Percentiles rank a stretch among this genome's conserved stretches.
These are phyloP conservation scores for Phorcus lineatus DNA, from an alignment of 2,888 invertebrate species.

Conservation along the genomic window DNA sequence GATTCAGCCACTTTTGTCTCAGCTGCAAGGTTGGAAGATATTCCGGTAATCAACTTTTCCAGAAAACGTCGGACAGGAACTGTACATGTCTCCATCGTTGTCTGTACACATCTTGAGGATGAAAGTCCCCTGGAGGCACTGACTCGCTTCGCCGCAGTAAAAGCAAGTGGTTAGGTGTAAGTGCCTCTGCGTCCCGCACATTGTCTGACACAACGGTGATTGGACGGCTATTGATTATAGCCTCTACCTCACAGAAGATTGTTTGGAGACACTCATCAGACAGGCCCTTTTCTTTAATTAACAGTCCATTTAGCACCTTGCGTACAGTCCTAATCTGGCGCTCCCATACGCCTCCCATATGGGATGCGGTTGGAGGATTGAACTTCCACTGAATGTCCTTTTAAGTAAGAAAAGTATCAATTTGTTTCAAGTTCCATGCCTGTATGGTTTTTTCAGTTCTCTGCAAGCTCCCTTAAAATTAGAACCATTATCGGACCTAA, in stretches of 20 bases:
- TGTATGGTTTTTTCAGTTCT: slow-evolving; percentile 25
- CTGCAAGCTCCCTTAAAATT: slow-evolving; percentile 33
- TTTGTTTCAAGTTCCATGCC: slow-evolving; percentile 18
- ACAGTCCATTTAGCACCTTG: slow-evolving; percentile 28
- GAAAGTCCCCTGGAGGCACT: slow-evolving; percentile 32
- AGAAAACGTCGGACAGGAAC: no score
- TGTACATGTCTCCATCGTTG: no score
- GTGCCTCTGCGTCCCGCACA: not conserved
- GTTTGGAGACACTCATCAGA: slow-evolving; percentile 38
- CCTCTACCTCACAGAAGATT: slow-evolving; percentile 37
- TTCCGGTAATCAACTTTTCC: no score
- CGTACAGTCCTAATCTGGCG: slow-evolving; percentile 43
- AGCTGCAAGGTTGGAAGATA: no score
- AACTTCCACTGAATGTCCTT: slow-evolving; percentile 32
- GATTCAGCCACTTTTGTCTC: no score
- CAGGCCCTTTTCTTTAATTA: slow-evolving; percentile 2
- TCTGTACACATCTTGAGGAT: no score
- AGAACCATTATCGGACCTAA: slow-evolving; percentile 33
- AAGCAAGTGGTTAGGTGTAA: slow-evolving; percentile 67
- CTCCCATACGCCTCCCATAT: slow-evolving; percentile 39
- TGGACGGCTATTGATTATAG: slow-evolving; percentile 37
- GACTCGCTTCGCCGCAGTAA: slow-evolving; percentile 37
- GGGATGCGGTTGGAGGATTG: slow-evolving; percentile 33
- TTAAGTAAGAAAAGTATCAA: not conserved
- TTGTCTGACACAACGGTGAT: slow-evolving; percentile 34